Evolutionary conservation across 2,797 vertebrate genomes (phyloP).

Genomic region (Myiotriccus ornatus): DNA sequence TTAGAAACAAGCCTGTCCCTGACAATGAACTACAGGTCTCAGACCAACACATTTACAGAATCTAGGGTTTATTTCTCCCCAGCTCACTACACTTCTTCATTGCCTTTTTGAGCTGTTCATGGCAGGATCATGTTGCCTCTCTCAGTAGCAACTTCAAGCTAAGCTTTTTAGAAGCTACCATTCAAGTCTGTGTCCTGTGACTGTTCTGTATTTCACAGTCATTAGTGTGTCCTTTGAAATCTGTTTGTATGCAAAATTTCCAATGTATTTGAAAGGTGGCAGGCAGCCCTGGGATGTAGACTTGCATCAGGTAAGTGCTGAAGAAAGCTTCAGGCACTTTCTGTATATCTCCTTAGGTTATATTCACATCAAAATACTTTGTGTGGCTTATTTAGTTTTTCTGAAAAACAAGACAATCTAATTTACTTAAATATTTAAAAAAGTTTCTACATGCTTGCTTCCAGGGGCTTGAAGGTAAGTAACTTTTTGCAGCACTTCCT

Average conservation of each 20-base stretch:
- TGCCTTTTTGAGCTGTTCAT: not conserved
- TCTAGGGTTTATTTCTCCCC: not conserved
- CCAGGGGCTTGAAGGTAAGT: not conserved
- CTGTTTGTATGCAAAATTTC: not conserved
- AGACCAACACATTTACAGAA: not conserved
- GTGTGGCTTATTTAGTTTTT: not conserved
- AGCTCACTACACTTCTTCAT: rapidly evolving
- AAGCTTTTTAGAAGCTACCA: not conserved
- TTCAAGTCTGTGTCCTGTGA: not conserved
- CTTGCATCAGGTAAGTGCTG: not conserved
- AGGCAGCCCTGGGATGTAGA: not conserved
- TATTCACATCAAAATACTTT: not conserved
- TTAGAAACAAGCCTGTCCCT: not conserved
- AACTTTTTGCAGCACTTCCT: not conserved
- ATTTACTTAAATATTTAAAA: not conserved
- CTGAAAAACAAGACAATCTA: not conserved
- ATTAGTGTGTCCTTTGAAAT: not conserved
- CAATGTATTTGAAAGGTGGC: not conserved
- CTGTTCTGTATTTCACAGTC: not conserved
- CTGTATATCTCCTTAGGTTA: not conserved
- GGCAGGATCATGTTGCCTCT: not conserved
- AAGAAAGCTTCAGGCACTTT: not conserved
- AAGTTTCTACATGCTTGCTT: not conserved
- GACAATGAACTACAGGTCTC: not conserved
- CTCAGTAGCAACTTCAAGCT: not conserved